Base-by-base conservation (phyloP, 2,888 invertebrate species). In the Leucania comma region DNA sequence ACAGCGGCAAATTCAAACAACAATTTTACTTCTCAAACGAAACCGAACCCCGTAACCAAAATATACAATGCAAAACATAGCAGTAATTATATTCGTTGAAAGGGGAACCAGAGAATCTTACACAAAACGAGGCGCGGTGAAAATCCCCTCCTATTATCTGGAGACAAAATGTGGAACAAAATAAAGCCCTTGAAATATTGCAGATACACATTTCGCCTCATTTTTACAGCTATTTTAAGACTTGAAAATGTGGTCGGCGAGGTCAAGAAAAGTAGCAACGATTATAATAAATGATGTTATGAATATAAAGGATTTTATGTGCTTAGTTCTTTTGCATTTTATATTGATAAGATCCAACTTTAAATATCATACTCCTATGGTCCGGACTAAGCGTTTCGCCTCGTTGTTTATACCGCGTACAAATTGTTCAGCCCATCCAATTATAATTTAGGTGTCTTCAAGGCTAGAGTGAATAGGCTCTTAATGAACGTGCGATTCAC, bases 171-270 rank as follows among this genome's bases (percentile, higher is more conserved):
- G 78, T 68, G 54, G 61, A 68, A 62, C 68, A 65, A 77, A 78
- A 78, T 80, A 80, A 82, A 84, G 73, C 78, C 56, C 54, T 59
- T 76, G 74, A 78, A 82, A 80, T 80, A 83, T 81, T 73, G 57
- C 74, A 60, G 80, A 76, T 68, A 82, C 72, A 75, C 75, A 73
- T 50, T 77, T n/a, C 60, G 54, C 24, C 68, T 62, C 68, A 78
- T 79, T 78, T 78, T 74, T 69, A 69, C 53, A 61, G 63, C 61
- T 51, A 78, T 73, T 78, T 79, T 64, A 78, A 60, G 66, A 66
- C 80, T 70, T 59, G 56, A 65, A 76, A 77, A 80, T 68, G 59
- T 77, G 35, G 60, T 51, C 38, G 29, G 65, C 17, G 12, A 29
- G 46, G 73, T 61, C 51, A 42, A 66, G 62, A 46, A 73, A 60